These are phyloP conservation scores for Thalassoma bifasciatum DNA, from an alignment of 2,113 vertebrate genomes.

Conservation along the genomic window DNA sequence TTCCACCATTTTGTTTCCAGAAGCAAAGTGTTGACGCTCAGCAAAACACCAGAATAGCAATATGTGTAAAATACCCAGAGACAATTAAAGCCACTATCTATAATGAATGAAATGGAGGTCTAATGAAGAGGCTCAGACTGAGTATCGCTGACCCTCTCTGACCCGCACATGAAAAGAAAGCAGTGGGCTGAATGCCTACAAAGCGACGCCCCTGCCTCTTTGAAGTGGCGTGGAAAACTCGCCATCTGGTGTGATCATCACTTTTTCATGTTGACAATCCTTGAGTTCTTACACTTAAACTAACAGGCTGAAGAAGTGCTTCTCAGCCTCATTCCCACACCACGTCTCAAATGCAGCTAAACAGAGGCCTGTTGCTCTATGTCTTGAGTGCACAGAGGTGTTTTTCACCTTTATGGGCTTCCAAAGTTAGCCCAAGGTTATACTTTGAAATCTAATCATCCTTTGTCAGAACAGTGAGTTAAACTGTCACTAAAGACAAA, in stretches of 20 bases:
- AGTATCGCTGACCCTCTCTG: conserved; percentile 49
- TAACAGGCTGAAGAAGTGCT: conserved; percentile 13
- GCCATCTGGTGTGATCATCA: conserved; percentile 73
- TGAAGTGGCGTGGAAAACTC: conserved; percentile 72
- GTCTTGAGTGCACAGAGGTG: background rate
- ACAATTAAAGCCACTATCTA: conserved; percentile 69
- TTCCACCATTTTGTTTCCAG: conserved; percentile 46
- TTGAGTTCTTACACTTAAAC: conserved; percentile 52
- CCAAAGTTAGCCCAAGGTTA: background rate
- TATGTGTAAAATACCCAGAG: conserved; percentile 50
- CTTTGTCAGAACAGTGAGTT: no score
- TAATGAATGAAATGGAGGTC: conserved; percentile 58
- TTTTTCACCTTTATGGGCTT: background rate
- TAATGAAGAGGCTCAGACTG: conserved; percentile 77
- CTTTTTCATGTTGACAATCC: conserved; percentile 69
- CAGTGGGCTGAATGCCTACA: conserved; percentile 74
- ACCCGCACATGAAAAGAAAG: conserved; percentile 73
- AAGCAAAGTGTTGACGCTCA: conserved; percentile 53
- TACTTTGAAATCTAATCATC: background rate
- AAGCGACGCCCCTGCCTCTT: conserved; percentile 69
- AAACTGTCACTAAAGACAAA: no score
- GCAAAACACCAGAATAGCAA: conserved; percentile 54
- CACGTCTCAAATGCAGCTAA: conserved; percentile 15
- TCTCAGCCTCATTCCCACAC: conserved; percentile 9
- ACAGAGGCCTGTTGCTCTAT: background rate